Base-by-base conservation (phyloP, 2,888 invertebrate species). In the Hydraecia micacea region DNA sequence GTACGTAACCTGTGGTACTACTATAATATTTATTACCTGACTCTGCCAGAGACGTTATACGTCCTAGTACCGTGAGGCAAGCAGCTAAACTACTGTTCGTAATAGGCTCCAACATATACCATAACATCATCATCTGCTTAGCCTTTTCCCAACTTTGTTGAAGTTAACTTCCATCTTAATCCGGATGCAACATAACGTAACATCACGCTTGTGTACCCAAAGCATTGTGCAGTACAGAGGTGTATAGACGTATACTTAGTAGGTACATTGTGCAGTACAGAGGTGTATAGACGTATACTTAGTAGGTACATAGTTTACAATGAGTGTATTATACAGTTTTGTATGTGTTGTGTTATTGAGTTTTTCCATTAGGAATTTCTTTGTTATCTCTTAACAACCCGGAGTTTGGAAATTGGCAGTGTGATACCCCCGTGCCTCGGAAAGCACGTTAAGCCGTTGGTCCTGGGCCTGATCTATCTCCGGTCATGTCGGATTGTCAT, bases 11-110 rank as follows among this genome's bases (percentile, higher is more conserved):
- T 32, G 3, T 32, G 13, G 42, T 69, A 32, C 25, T 32, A 25
- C 46, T 28, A 25, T 49, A 69, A 8, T n/a, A 49, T 8, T 8
- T n/a, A n/a, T n/a, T 32, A 39, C 70, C 36, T 21, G n/a, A 49
- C n/a, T 69, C n/a, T 21, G 11, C 36, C 49, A 49, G 21, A 70
- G 70, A 73, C 49, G 49, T 73, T 39, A 32, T 32, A n/a, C 46
- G 25, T 36, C 46, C 18, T 7, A 49, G 21, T 49, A 21, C 21
- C 49, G 21, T n/a, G 15, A 70, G 36, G 8, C 36, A n/a, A 2
- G 18, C 36, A 42, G 9, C 21, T 25, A 39, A 42, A 63, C 39
- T 69, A 36, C 5, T 18, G 18, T 49, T 32, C 67, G 28, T 25
- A 42, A 28, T 65, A 42, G 25, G 3, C 9, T 42, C 6, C 18